phyloP scores from a whole-genome alignment of 2,888 invertebrate species.

The Metallyticus violacea region DNA sequence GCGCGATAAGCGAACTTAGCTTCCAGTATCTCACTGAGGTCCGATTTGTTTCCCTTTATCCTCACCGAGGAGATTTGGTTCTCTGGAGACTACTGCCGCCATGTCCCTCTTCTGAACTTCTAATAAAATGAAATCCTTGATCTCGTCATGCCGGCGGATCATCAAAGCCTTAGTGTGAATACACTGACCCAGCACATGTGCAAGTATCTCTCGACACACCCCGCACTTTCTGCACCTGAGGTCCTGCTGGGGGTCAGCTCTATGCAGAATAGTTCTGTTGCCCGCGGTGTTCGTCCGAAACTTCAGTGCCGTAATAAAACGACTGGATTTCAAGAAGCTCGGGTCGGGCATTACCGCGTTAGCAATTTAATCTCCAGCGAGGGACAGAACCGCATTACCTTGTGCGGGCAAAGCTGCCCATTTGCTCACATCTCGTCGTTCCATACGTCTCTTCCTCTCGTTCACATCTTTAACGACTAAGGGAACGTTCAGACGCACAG shows the following conservation, averaged over 20 bases:
- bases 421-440: neutral
- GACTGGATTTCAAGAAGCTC: slow-evolving; percentile 39
- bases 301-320: slow-evolving; percentile 38
- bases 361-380: slow-evolving; percentile 33
- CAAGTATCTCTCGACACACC: slow-evolving; percentile 39
- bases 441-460: neutral
- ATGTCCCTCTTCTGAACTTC: neutral
- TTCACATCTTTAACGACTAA: neutral
- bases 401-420: neutral
- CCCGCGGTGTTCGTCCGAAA: slow-evolving; percentile 39
- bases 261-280: slow-evolving; percentile 14
- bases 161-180: neutral
- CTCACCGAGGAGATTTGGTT: neutral
- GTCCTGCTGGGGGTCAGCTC: neutral
- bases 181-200: slow-evolving; percentile 39
- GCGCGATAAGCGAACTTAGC: too few species aligned
- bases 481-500: neutral
- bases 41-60: slow-evolving; percentile 34
- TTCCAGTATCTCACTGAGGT: too few species aligned
- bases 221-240: slow-evolving; percentile 39
- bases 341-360: slow-evolving; percentile 29
- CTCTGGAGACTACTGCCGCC: neutral
- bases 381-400: neutral
- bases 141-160: slow-evolving; percentile 19
- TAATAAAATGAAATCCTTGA: neutral